Base-by-base conservation (phyloP, 30 jellyfish, hydroid and myxozoan species). In the Hydractinia symbiolongicarpus region DNA sequence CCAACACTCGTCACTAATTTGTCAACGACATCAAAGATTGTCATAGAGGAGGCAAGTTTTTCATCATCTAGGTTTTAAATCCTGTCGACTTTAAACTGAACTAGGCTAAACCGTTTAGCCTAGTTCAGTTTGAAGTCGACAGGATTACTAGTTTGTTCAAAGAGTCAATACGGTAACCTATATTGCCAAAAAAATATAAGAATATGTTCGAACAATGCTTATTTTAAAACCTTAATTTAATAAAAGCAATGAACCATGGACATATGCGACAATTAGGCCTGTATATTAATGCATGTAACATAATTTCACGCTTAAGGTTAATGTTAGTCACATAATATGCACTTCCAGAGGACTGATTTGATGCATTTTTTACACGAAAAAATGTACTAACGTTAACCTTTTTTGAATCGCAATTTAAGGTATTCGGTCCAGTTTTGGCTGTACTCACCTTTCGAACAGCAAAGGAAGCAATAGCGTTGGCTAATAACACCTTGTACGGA, bases 401-500 rank as follows among this genome's bases (percentile, higher is more conserved):
- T n/a, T 30, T 30, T 1, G 82, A 8, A 71, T 56, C 58, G 78
- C 30, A 16, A 50, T 17, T 67, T 30, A 1, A 91, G 97, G 97
- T 91, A 0, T 91, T 91, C 67, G 97, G 97, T 10, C 97, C 97
- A 54, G 97, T 91, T 9, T 88, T 91, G 49, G 88, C 85, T 11
- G 97, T 83, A 64, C 68, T 91, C 61, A 82, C 97, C 21, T 91
- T 91, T 60, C 88, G 97, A 73, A 91, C 97, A 20, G 97, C 97
- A 8, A 91, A 91, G 78, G 97, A 91, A 86, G 96, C 97, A 4
- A 91, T 91, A 55, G 71, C 62, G n/a, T 84, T 91, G 19, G 96
- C 97, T 6, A 91, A 91, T 81, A 91, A 91, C 81, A 86, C 97
- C 11, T 57, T 88, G 19, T 91, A 91, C 60, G 97, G 97, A 30